phyloP scores from a whole-genome alignment of 2,888 invertebrate species.

The Camptogramma bilineatum region DNA sequence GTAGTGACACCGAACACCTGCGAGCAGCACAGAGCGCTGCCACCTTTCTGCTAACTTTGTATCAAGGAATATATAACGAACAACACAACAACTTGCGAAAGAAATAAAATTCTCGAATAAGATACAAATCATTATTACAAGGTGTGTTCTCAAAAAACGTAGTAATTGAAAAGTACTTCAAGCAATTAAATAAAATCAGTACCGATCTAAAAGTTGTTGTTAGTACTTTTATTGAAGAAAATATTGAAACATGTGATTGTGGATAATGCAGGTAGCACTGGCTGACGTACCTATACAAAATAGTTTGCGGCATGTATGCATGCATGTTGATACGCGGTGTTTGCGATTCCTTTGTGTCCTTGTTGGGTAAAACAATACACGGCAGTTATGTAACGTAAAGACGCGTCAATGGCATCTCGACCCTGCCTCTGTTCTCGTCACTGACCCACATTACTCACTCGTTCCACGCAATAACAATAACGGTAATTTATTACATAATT shows the following conservation, averaged over 20 bases:
- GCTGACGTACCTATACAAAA: conserved; percentile 26
- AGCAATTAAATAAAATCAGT: background rate
- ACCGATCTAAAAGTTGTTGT: background rate
- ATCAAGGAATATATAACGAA: conserved; percentile 39
- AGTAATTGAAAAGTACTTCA: no score
- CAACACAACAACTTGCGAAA: background rate
- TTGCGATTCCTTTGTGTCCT: conserved; percentile 61
- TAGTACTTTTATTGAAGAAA: background rate
- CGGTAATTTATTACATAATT: conserved; percentile 72
- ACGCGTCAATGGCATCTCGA: conserved; percentile 82
- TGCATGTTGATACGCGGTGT: conserved; percentile 30
- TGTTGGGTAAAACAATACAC: conserved; percentile 72
- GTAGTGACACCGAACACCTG: conserved; percentile 79
- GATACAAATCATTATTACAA: no score
- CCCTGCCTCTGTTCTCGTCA: conserved; percentile 81
- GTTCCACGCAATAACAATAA: conserved; percentile 74
- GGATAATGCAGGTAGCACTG: conserved; percentile 28
- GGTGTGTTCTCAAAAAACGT: no score
- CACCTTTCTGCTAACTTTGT: conserved; percentile 52
- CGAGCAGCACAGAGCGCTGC: conserved; percentile 51
- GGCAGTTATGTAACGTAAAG: conserved; percentile 71
- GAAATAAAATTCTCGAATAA: no score
- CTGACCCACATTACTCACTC: conserved; percentile 81
- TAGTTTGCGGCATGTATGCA: conserved; percentile 27
- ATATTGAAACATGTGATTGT: conserved; percentile 5